Conservation (phyloP, 1,140 invertebrate genomes). For the Theocolax elegans region DNA sequence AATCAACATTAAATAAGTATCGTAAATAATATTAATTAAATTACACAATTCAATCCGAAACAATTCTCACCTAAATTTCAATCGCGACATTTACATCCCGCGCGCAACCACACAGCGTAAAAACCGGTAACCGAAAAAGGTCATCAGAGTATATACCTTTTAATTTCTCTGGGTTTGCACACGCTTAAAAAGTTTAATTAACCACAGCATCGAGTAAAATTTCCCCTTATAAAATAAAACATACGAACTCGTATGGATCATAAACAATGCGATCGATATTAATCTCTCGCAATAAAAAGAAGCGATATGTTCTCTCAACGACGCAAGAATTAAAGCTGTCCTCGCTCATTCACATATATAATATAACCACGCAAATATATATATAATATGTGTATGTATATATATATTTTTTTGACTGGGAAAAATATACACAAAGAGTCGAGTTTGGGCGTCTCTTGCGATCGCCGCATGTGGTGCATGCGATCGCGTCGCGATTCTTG, state of each 20-base stretch:
- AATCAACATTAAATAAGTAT: no score
- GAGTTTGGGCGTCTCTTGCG: background rate
- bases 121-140: no score
- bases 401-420: background rate
- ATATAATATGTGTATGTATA: no score
- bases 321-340: conserved; percentile 20
- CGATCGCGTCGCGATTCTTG: background rate
- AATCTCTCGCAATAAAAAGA: background rate
- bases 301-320: background rate
- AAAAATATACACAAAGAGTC: background rate
- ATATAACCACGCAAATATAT: background rate
- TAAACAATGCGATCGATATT: conserved; percentile 29
- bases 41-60: no score
- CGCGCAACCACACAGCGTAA: no score
- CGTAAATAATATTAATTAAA: no score
- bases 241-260: background rate
- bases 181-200: conserved; percentile 30
- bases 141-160: no score
- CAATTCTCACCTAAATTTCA: no score
- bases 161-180: no score
- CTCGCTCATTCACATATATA: background rate
- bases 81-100: no score
- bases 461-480: background rate
- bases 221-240: background rate
- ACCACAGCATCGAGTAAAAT: conserved; percentile 9